Conservation (phyloP, 2,797 vertebrate species). For the Helarctos malayanus region DNA sequence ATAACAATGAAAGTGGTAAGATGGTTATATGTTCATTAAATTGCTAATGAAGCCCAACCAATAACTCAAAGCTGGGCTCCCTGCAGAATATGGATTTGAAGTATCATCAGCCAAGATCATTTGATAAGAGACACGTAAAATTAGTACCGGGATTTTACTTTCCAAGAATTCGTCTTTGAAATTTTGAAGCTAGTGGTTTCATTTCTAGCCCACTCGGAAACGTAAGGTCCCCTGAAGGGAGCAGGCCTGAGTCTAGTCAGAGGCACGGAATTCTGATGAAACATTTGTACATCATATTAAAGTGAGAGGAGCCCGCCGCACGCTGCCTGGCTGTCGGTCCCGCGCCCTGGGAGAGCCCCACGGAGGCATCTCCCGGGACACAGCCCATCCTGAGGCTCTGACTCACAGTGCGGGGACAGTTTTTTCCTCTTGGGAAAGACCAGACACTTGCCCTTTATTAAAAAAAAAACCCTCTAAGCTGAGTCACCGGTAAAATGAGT, state of each 20-base stretch:
- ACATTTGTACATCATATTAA: background rate
- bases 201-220: conserved; percentile 19
- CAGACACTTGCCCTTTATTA: conserved; percentile 69
- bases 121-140: conserved; percentile 62
- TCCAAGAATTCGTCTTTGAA: conserved; percentile 68
- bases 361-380: background rate
- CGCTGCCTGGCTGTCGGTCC: background rate
- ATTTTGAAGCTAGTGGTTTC: conserved; percentile 42
- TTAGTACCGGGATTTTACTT: conserved; percentile 4
- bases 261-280: conserved; percentile 54
- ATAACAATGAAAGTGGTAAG: conserved; percentile 59
- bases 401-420: conserved; percentile 50
- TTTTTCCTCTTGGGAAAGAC: conserved; percentile 54
- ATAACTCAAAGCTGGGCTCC: conserved; percentile 61
- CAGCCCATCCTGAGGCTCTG: background rate
- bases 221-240: conserved; percentile 31
- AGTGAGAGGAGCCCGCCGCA: background rate
- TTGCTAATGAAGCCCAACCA: conserved; percentile 55
- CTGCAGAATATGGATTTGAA: conserved; percentile 41
- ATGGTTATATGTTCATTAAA: conserved; percentile 37
- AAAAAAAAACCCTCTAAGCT: conserved; percentile 59
- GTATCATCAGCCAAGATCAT: conserved; percentile 42
- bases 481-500: conserved; percentile 73
- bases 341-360: fast-evolving
- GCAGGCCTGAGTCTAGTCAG: background rate